These are phyloP conservation scores for Harpagifer antarcticus DNA, from an alignment of 2,797 vertebrate species.

Conservation along the genomic window DNA sequence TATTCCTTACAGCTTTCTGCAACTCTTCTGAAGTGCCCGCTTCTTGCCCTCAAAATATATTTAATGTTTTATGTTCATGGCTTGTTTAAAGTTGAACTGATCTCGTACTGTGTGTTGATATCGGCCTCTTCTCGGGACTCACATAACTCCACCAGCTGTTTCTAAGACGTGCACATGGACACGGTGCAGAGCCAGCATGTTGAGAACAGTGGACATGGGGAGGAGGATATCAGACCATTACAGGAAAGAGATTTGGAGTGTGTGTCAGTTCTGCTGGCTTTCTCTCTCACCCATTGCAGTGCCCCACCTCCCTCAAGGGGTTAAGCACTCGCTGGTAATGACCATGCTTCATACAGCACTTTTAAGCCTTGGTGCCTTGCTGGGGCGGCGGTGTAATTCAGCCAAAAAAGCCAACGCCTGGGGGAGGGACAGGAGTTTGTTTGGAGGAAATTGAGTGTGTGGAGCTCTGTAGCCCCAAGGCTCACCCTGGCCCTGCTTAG, in stretches of 20 bases:
- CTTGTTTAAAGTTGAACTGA: constrained; percentile 45
- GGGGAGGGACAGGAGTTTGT: constrained; percentile 65
- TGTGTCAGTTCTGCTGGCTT: constrained; percentile 50
- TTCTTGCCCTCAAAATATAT: constrained; percentile 30
- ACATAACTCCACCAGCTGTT: constrained; percentile 69
- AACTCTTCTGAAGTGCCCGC: constrained; percentile 22
- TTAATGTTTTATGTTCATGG: constrained; percentile 52
- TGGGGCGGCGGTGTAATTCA: constrained; percentile 66
- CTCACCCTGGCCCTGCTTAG: constrained; percentile 65
- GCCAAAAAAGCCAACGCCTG: constrained; percentile 62
- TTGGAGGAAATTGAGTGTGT: constrained; percentile 73
- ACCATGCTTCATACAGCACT: constrained; percentile 78
- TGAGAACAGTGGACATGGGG: constrained; percentile 50
- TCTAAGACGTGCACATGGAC: constrained; percentile 56
- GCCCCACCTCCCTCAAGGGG: constrained; percentile 49
- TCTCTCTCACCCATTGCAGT: constrained; percentile 51
- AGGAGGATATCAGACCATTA: constrained; percentile 65
- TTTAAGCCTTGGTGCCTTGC: constrained; percentile 72
- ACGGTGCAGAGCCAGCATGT: constrained; percentile 50
- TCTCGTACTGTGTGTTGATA: constrained; percentile 45
- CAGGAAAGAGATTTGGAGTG: constrained; percentile 70
- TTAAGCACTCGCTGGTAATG: constrained; percentile 79
- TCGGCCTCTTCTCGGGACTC: constrained; percentile 54
- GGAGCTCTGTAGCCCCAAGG: constrained; percentile 74
- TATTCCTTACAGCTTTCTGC: constrained; percentile 22